These are phyloP conservation scores for Oenanthe oenanthe DNA, from an alignment of 2,113 vertebrate species.

Conservation along the genomic window DNA sequence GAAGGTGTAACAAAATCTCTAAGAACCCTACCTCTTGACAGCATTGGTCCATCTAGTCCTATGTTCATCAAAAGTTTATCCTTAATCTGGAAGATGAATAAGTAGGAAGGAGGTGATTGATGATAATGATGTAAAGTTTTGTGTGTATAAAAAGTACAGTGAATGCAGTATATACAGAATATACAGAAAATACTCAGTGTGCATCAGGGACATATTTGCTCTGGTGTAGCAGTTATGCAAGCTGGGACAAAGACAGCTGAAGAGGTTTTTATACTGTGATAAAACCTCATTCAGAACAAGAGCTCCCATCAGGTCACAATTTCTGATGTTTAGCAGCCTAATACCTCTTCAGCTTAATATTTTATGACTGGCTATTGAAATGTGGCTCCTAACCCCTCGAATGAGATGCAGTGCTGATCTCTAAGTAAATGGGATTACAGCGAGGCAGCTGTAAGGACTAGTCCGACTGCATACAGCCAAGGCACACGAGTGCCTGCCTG, in stretches of 20 bases:
- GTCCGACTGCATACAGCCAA: no score
- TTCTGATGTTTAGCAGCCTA: not conserved
- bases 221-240: not conserved
- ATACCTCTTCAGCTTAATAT: not conserved
- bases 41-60: not conserved
- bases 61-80: not conserved
- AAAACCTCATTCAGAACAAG: not conserved
- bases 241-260: not conserved
- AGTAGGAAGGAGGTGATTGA: accelerated
- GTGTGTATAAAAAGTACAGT: not conserved
- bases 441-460: not conserved
- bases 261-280: not conserved
- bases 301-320: not conserved
- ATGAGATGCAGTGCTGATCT: not conserved
- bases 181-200: not conserved
- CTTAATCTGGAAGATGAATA: not conserved
- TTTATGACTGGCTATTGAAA: not conserved
- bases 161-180: not conserved
- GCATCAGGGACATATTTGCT: not conserved
- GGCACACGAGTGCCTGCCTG: not conserved
- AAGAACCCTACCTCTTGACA: not conserved
- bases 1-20: not conserved
- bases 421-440: not conserved
- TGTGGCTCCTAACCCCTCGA: not conserved
- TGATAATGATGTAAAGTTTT: not conserved